Percentiles rank a stretch among this genome's conserved stretches.
These are phyloP conservation scores for Andrena bucephala DNA, from an alignment of 2,888 invertebrate genomes.

Conservation along the genomic window DNA sequence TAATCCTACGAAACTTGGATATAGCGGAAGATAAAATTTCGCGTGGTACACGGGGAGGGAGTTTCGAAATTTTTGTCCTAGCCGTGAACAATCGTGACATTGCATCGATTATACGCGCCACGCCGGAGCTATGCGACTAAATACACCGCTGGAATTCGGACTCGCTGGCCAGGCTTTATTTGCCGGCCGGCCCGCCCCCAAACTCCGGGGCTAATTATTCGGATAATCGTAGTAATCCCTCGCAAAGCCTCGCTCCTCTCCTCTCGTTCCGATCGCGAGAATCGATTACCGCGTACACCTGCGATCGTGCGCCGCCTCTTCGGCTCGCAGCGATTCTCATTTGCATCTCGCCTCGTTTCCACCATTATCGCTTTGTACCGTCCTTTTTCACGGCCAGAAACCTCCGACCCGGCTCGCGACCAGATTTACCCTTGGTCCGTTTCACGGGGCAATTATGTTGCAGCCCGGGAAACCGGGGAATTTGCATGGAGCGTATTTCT, in stretches of 20 bases:
- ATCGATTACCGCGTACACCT: conserved; percentile 77
- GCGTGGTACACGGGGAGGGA: neutral
- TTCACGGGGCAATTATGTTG: conserved; percentile 48
- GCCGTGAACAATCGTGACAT: conserved; percentile 33
- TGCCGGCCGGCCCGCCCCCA: conserved; percentile 70
- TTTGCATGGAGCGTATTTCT: conserved; percentile 58
- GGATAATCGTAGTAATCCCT: conserved; percentile 82
- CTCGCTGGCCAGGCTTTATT: conserved; percentile 72
- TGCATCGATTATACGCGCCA: conserved; percentile 48
- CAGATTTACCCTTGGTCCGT: conserved; percentile 45
- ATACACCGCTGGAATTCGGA: conserved; percentile 71
- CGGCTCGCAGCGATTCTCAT: conserved; percentile 61
- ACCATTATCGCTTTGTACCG: conserved; percentile 45
- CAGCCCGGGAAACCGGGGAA: conserved; percentile 29
- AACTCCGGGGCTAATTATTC: conserved; percentile 81
- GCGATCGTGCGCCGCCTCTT: conserved; percentile 40
- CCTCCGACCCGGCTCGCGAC: neutral
- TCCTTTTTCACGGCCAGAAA: conserved; percentile 8
- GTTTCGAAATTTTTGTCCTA: conserved; percentile 7
- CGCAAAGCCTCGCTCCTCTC: conserved; percentile 70
- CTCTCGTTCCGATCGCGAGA: conserved; percentile 74
- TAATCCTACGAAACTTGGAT: neutral
- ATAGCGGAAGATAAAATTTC: neutral
- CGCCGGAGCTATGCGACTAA: conserved; percentile 43
- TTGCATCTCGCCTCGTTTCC: conserved; percentile 57